Evolutionary conservation across 2,113 vertebrate species (phyloP).

Genomic region (Charadrius vociferus): DNA sequence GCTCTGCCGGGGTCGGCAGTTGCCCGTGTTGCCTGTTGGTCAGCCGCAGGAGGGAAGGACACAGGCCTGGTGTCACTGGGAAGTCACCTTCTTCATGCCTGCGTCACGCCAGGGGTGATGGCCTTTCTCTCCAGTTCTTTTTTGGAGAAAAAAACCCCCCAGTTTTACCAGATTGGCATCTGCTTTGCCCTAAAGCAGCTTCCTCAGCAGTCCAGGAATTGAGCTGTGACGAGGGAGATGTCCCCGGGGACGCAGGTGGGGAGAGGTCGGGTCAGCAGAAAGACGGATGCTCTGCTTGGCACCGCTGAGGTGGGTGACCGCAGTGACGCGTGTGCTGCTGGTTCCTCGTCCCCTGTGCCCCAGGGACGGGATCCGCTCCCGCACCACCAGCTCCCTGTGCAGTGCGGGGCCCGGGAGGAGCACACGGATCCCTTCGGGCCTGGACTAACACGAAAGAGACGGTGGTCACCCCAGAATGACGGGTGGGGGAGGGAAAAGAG

Average conservation of each 20-base stretch:
- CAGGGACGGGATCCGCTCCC: background rate
- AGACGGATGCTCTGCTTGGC: too few species aligned
- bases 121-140: background rate
- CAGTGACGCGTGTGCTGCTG: rapidly evolving
- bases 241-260: rapidly evolving
- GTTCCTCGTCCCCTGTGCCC: background rate
- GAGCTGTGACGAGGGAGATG: background rate
- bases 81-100: background rate
- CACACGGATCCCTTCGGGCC: background rate
- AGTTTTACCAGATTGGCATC: background rate
- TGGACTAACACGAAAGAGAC: background rate
- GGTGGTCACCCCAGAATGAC: background rate
- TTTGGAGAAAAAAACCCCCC: background rate
- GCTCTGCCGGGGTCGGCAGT: background rate
- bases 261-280: background rate
- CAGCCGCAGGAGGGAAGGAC: background rate
- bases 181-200: background rate
- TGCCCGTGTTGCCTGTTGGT: background rate
- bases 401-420: background rate
- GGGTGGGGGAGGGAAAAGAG: background rate
- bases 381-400: rapidly evolving
- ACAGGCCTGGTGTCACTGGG: rapidly evolving
- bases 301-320: rapidly evolving
- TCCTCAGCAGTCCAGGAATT: background rate
- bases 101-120: rapidly evolving